These are phyloP conservation scores for Delphinus delphis DNA, from an alignment of 2,113 vertebrate species.

Conservation along the genomic window DNA sequence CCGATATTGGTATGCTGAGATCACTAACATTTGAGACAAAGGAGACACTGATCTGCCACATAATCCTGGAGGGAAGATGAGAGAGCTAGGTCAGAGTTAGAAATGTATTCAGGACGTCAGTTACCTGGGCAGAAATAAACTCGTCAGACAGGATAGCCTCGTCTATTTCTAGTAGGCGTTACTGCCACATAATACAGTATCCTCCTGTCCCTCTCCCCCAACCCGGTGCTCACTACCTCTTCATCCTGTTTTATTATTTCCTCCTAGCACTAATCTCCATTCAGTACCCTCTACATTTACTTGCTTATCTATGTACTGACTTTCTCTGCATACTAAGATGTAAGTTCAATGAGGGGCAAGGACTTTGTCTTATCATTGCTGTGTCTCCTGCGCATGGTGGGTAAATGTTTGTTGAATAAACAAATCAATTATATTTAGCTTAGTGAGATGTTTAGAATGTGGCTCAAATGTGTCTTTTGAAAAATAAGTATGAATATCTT, in stretches of 20 bases:
- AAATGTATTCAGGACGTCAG: background rate
- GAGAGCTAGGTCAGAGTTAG: background rate
- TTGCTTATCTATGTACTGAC: background rate
- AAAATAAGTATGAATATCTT: conserved; percentile 38
- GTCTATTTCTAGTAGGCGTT: background rate
- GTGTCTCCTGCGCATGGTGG: background rate
- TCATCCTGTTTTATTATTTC: background rate
- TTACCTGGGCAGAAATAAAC: background rate
- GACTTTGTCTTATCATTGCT: background rate
- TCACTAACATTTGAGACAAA: background rate
- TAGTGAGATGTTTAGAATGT: background rate
- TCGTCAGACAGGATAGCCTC: background rate
- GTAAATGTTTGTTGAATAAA: conserved; percentile 46
- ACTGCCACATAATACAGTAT: background rate
- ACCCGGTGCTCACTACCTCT: background rate
- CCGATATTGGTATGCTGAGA: background rate
- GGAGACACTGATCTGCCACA: background rate
- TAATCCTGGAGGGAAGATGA: background rate
- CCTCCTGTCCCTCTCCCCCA: background rate
- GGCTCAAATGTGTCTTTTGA: conserved; percentile 9
- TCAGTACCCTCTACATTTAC: background rate
- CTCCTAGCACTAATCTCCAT: background rate
- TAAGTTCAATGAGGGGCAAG: background rate
- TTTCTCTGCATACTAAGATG: background rate
- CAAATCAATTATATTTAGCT: background rate